Evolutionary conservation across 2,888 invertebrate species (phyloP), one percentile per base, ranked within the genome.

Genomic region (Polydrusus pterygomalis): DNA sequence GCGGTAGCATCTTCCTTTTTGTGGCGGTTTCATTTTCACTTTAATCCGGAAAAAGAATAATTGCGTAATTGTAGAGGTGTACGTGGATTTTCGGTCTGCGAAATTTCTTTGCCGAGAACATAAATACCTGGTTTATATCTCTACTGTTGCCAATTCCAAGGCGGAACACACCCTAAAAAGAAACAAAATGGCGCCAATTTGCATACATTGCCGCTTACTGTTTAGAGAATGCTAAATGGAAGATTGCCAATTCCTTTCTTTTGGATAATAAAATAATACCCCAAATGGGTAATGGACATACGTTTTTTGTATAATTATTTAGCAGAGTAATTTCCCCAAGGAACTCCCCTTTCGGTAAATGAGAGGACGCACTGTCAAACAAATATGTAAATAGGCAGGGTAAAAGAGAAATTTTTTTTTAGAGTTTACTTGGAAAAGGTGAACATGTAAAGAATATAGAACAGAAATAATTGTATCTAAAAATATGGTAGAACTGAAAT

Each of bases 1-100:
- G 79, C 76, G 63, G 18, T 65, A 73, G 78, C 77, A 73, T 79
- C 78, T 74, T 62, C 60, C 76, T 79, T 78, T n/a, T 79, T 76
- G 74, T 73, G 76, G 78, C 75, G 75, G 72, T 79, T 80, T 80
- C 79, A 79, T 80, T 80, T 80, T 80, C 78, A 62, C 75, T 79
- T 77, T 80, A 79, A 80, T 79, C 79, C 78, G 74, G 77, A 73
- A 63, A 78, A 72, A 78, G 78, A 75, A 54, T 71, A 75, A 79
- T 78, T 78, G 78, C 70, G 79, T 79, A 79, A 79, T 78, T 79
- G 77, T 76, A 71, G 76, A 80, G 77, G 77, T 78, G 70, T 77
- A 64, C 70, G 73, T 67, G 77, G 63, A 78, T 78, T 76, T 62
- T 63, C 73, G 18, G 70, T 60, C 62, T 51, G 68, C 63, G 68